Percentiles rank a stretch among this genome's conserved stretches.
Evolutionary conservation across 2,113 vertebrate genomes (phyloP).

Genomic region (Puma concolor): DNA sequence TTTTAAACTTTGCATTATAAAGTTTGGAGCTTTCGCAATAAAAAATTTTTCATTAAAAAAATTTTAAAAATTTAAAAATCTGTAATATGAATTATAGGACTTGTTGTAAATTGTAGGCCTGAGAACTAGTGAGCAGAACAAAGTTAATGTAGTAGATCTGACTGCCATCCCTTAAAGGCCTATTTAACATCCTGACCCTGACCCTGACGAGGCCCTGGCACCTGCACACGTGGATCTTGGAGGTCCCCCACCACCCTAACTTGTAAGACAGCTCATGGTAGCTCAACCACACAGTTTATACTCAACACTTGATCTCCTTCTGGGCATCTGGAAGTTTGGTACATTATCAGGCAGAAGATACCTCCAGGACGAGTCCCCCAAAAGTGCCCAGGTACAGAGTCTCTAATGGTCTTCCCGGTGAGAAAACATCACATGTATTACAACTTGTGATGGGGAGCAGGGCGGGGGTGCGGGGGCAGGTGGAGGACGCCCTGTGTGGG

Average conservation of each 20-base stretch:
- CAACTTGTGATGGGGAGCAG: neutral
- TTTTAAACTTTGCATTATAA: constrained; percentile 4
- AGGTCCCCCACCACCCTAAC: neutral
- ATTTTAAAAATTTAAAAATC: neutral
- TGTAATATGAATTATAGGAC: neutral
- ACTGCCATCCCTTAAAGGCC: neutral
- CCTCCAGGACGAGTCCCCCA: neutral
- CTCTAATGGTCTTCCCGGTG: neutral
- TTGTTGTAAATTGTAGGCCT: neutral
- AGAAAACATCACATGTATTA: neutral
- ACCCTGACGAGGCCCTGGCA: neutral
- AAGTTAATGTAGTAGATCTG: neutral
- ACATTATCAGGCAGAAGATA: neutral
- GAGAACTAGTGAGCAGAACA: neutral
- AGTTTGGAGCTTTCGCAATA: neutral
- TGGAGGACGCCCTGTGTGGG: neutral
- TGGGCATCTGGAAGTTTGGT: neutral
- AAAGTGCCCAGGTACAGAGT: neutral
- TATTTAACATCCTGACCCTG: neutral
- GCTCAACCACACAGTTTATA: neutral
- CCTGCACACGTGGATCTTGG: neutral
- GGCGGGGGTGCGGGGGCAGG: neutral
- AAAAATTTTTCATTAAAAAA: neutral
- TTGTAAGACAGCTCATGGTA: neutral
- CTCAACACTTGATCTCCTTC: neutral